Evolutionary conservation across 2,113 vertebrate genomes (phyloP).

Genomic region (Nothoprocta pentlandii): DNA sequence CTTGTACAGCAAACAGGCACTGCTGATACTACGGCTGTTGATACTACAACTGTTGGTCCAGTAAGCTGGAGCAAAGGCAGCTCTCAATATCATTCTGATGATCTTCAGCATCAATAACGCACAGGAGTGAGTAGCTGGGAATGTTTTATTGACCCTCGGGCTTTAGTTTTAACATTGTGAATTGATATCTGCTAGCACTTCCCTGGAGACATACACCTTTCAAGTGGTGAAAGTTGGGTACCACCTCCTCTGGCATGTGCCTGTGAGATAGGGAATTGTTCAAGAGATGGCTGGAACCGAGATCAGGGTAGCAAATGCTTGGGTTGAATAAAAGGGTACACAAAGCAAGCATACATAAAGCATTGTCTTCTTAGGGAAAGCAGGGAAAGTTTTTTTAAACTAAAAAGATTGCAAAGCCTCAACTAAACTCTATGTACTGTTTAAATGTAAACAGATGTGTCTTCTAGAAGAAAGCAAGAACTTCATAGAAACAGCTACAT

Average conservation of each 20-base stretch:
- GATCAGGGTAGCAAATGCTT: background rate
- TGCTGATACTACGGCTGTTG: background rate
- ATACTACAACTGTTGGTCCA: background rate
- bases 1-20: background rate
- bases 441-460: background rate
- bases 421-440: background rate
- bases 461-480: background rate
- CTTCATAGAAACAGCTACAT: background rate
- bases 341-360: background rate
- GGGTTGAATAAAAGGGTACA: background rate
- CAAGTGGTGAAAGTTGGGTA: background rate
- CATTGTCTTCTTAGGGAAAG: background rate
- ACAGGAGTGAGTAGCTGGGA: background rate
- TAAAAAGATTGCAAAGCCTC: background rate
- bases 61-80: background rate
- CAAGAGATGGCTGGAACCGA: background rate
- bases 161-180: background rate
- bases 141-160: rapidly evolving
- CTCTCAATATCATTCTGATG: background rate
- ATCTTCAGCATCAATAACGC: background rate
- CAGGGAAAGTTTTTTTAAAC: background rate
- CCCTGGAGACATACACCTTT: background rate
- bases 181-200: background rate
- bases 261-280: background rate
- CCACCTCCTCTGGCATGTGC: background rate